These are phyloP conservation scores for Rhyacophila evoluta DNA, from an alignment of 2,888 invertebrate genomes.

Conservation along the genomic window DNA sequence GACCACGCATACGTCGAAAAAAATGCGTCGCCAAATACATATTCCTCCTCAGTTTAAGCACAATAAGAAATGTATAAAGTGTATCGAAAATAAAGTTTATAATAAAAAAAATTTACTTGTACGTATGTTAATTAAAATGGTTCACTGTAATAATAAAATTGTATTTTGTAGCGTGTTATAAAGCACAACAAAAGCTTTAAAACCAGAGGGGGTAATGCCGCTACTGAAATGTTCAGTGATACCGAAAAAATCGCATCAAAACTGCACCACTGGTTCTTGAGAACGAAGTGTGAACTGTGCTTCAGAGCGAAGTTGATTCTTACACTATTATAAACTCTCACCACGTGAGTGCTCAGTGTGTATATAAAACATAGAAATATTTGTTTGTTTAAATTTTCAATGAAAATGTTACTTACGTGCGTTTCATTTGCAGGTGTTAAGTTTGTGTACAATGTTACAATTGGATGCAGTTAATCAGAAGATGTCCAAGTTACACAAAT, in stretches of 20 bases:
- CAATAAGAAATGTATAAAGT: too few relatives aligned
- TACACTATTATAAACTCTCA: conserved; percentile 23
- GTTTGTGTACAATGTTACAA: too few relatives aligned
- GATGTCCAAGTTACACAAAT: too few relatives aligned
- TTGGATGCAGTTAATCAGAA: too few relatives aligned
- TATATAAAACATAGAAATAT: conserved; percentile 30
- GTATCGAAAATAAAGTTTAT: too few relatives aligned
- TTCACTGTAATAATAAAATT: too few relatives aligned
- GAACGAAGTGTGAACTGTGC: conserved; percentile 44
- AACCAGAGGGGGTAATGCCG: neutral
- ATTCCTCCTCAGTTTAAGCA: too few relatives aligned
- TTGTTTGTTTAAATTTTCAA: conserved; percentile 38
- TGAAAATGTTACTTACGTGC: conserved; percentile 33
- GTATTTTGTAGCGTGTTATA: neutral
- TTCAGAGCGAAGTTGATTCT: conserved; percentile 42
- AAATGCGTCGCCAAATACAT: too few relatives aligned
- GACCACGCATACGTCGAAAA: too few relatives aligned
- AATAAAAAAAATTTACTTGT: too few relatives aligned
- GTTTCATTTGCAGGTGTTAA: neutral
- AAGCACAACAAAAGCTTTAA: neutral
- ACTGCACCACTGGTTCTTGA: conserved; percentile 46
- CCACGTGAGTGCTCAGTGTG: conserved; percentile 34
- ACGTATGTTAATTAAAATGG: too few relatives aligned
- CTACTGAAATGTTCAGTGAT: conserved; percentile 38
- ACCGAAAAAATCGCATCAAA: conserved; percentile 50